phyloP scores from a whole-genome alignment of 2,797 vertebrate species.

The Aphelocoma californica region DNA sequence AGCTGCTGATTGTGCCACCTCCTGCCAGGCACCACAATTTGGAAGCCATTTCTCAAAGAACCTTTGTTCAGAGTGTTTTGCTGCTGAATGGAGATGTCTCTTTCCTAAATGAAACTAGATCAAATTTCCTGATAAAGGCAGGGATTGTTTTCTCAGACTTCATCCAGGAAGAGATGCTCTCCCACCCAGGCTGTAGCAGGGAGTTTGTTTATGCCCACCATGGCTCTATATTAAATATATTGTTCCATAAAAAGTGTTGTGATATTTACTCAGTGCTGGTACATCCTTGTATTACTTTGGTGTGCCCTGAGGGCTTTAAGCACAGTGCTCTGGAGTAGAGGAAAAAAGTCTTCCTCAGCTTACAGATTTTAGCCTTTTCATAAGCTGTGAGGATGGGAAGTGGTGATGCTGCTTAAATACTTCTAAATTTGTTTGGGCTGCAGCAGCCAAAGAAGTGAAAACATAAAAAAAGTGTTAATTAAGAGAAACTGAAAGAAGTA shows the following conservation, averaged over 20 bases:
- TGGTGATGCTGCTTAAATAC: not conserved
- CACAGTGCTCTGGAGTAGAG: not conserved
- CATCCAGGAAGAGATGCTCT: not conserved
- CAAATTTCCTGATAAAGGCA: not conserved
- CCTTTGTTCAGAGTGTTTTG: not conserved
- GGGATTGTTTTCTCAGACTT: not conserved
- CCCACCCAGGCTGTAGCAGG: not conserved
- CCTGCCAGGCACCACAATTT: not conserved
- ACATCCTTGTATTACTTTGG: not conserved
- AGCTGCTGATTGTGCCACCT: not conserved
- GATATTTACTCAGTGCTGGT: not conserved
- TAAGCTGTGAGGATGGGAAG: not conserved
- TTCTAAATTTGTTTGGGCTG: not conserved
- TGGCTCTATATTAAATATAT: not conserved
- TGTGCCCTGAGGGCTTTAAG: not conserved
- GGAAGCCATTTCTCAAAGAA: not conserved
- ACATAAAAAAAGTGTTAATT: slow-evolving; percentile 21
- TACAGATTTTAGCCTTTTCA: not conserved
- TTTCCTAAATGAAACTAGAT: not conserved
- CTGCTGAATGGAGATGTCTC: not conserved
- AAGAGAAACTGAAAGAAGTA: not conserved
- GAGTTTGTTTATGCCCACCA: not conserved
- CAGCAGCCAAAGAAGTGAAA: slow-evolving; percentile 30
- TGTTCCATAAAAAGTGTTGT: not conserved
- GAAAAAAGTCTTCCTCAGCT: not conserved